Percentiles rank a stretch among this genome's conserved stretches.
Conservation (phyloP, 2,113 vertebrate species). For the cattle (Bos taurus) region DNA sequence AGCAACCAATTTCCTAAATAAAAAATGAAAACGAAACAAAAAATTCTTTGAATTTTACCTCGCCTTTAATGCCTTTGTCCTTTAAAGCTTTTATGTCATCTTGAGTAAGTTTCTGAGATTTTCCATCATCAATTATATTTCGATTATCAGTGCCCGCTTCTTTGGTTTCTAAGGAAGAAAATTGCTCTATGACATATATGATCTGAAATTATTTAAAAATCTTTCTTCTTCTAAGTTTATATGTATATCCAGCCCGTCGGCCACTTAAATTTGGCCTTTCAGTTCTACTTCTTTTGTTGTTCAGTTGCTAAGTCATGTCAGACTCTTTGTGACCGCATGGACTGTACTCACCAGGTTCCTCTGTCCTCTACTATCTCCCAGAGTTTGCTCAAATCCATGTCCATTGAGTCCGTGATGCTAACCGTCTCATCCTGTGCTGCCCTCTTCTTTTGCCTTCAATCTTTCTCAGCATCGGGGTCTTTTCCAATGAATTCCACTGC, state of each 20-base stretch:
- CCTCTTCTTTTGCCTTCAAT: neutral
- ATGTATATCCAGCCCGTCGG: neutral
- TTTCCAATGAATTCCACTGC: neutral
- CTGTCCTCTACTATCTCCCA: neutral
- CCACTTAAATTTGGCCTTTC: neutral
- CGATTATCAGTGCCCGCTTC: slow-evolving; percentile 96
- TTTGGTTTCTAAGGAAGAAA: slow-evolving; percentile 86
- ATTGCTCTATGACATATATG: slow-evolving; percentile 64
- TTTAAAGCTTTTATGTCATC: slow-evolving; percentile 98
- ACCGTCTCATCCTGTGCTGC: neutral
- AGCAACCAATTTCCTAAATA: slow-evolving; percentile 5
- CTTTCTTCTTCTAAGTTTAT: neutral
- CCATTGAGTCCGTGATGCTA: neutral
- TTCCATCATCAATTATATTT: slow-evolving; percentile 97
- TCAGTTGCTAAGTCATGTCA: neutral
- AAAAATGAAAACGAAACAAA: slow-evolving; percentile 16
- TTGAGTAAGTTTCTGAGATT: slow-evolving; percentile 96
- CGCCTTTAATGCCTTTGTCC: slow-evolving; percentile 95
- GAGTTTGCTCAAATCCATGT: neutral
- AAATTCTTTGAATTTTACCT: slow-evolving; percentile 84
- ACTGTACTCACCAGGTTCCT: neutral
- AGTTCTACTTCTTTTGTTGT: neutral
- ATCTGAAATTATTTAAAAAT: neutral
- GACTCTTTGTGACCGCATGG: neutral
- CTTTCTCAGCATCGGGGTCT: neutral